Conservation (phyloP, 2,113 vertebrate genomes). For the Cnemophilus loriae region DNA sequence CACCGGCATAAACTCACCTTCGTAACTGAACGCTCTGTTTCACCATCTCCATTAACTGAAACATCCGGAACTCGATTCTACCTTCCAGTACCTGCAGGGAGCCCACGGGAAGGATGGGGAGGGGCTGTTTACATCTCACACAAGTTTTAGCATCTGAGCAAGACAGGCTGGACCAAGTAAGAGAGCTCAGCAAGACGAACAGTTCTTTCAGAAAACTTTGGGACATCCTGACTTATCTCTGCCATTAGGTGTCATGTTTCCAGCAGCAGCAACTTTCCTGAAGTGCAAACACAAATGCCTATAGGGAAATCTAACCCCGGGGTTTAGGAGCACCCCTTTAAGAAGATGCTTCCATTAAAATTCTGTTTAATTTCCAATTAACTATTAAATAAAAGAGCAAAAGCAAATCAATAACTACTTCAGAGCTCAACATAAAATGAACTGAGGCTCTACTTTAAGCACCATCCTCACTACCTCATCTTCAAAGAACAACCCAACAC, state of each 20-base stretch:
- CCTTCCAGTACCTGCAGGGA: background rate
- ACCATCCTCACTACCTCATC: background rate
- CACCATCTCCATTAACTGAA: background rate
- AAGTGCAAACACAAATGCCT: background rate
- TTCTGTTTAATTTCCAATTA: background rate
- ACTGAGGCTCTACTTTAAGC: background rate
- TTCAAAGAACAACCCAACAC: background rate
- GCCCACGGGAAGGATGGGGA: background rate
- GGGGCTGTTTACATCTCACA: background rate
- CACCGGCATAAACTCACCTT: background rate
- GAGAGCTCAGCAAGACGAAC: background rate
- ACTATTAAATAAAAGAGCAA: background rate
- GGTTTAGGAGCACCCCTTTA: background rate
- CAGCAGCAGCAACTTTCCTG: background rate
- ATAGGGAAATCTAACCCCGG: background rate
- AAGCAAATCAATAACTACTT: background rate
- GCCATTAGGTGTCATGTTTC: background rate
- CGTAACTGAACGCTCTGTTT: background rate
- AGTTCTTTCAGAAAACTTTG: background rate
- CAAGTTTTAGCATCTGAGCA: background rate
- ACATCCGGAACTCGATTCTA: background rate
- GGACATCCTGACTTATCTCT: background rate
- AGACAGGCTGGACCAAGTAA: background rate
- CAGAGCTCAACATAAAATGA: background rate
- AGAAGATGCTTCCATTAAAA: background rate